Conservation (phyloP, 2,888 invertebrate genomes). For the Escarpia spicata region DNA sequence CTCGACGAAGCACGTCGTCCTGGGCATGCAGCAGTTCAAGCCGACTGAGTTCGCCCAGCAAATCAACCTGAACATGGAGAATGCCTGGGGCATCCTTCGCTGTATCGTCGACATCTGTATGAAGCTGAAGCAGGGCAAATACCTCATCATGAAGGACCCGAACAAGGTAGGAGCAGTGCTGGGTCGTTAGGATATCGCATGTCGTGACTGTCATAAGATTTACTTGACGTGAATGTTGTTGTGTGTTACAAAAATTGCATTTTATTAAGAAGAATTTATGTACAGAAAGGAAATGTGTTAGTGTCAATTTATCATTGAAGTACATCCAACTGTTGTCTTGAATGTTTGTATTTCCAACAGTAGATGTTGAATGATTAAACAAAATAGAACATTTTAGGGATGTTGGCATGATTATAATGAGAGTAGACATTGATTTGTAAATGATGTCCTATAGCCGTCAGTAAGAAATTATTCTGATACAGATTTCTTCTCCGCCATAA, state of each 20-base stretch:
- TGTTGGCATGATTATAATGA: too few relatives aligned
- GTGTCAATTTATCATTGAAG: too few relatives aligned
- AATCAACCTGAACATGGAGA: constrained; percentile 99
- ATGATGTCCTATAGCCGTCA: too few relatives aligned
- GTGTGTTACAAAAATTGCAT: not conserved
- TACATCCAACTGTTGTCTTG: too few relatives aligned
- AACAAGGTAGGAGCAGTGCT: constrained; percentile 75
- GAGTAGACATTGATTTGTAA: too few relatives aligned
- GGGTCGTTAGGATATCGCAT: not conserved
- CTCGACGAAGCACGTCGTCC: constrained; percentile 93
- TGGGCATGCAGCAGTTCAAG: constrained; percentile 96
- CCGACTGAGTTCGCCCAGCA: constrained; percentile 98
- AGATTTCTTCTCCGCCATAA: too few relatives aligned
- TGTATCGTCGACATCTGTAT: constrained; percentile 97
- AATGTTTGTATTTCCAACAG: too few relatives aligned
- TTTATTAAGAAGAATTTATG: too few relatives aligned
- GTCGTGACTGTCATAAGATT: not conserved
- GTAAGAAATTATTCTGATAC: too few relatives aligned
- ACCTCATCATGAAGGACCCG: constrained; percentile 98
- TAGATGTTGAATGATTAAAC: too few relatives aligned
- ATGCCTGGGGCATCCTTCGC: constrained; percentile 97
- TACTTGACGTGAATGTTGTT: not conserved
- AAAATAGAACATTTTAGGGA: too few relatives aligned
- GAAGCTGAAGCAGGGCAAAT: constrained; percentile 94
- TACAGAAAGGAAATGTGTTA: too few relatives aligned